Evolutionary conservation across 2,888 invertebrate genomes (phyloP), one percentile per base, ranked within the genome.

Genomic region (Epicampocera succincta): DNA sequence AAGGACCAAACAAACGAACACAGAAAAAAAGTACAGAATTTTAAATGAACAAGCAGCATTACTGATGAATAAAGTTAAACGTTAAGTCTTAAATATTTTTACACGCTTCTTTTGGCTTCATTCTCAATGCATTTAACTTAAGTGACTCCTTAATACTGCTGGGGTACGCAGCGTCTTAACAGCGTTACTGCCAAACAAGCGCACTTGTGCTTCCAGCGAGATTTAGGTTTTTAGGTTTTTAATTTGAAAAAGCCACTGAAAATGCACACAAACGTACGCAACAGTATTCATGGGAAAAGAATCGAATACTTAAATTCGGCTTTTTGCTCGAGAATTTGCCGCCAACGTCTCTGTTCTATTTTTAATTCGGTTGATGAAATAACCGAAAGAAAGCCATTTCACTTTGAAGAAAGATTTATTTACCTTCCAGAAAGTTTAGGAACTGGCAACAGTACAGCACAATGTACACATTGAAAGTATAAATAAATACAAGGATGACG

Each of bases 91-190:
- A 82, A 78, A 82, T 75, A 75, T 78, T 78, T 82, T 82, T 78
- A 78, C 71, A 86, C 87, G 88, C 87, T 87, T 86, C 87, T 88
- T 88, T 88, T 88, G 69, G 85, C 85, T 87, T 86, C 87, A 88
- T 87, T 89, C 88, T 87, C 87, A 88, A 88, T 88, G 89, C 89
- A 89, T 89, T 89, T 89, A 89, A 89, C 89, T 89, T 88, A 88
- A 89, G 89, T 89, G 89, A 89, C 89, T 89, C 89, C 87, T 89
- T 89, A 89, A 89, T 89, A 88, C 87, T 87, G 29, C 87, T 42
- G 87, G 87, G 86, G 87, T 88, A 79, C 66, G 69, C 88, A 89
- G 88, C 86, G 86, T 88, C 89, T 89, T 87, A 88, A 84, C 85
- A 83, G 73, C 84, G 61, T 33, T 38, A 29, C 65, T 65, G 48